Evolutionary conservation across 2,888 invertebrate genomes (phyloP), one percentile per base, ranked within the genome.

Genomic region (Diabrotica balteata): DNA sequence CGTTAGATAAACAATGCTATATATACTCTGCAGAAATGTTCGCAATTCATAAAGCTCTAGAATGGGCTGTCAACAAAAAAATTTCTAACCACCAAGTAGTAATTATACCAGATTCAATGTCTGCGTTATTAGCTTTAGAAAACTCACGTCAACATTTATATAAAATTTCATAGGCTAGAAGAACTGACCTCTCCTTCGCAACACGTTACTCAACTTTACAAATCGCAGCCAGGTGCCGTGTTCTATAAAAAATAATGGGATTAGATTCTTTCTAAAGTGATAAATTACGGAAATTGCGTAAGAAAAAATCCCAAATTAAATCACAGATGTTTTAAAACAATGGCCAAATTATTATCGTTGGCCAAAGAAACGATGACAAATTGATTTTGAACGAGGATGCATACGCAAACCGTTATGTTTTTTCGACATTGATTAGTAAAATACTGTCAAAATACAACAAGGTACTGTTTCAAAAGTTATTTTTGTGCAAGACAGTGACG

Each of bases 321-420:
- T 54, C 10, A 9, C 53, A 54, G 22, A 54, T 54, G 53, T 9
- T 43, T 54, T n/a, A 54, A 43, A 42, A 54, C 53, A 54, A 54
- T 54, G 53, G 42, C 42, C 32, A 54, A 54, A 54, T 54, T 54
- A 54, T 54, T 54, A 54, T 54, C 42, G 22, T 54, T 54, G 53
- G 53, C 53, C 10, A 54, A 54, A 43, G 53, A 42, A 54, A 54
- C 7, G 53, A n/a, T 54, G 53, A 54, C 53, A 42, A 54, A 54
- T 54, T 54, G 53, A 42, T 54, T 54, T 54, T 54, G 53, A 54
- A 54, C 42, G 53, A 42, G 32, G 42, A 32, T n/a, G 53, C 42
- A 54, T 54, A 54, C 53, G 53, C 53, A 54, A 54, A 54, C 9
- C 43, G 53, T 32, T 32, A 9, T 10, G 53, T 54, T 54, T 54